A percentile compares a stretch with the other conserved stretches of the same genome.
These are phyloP conservation scores for Lepus timidus DNA, from an alignment of 2,113 vertebrate species.

Conservation along the genomic window DNA sequence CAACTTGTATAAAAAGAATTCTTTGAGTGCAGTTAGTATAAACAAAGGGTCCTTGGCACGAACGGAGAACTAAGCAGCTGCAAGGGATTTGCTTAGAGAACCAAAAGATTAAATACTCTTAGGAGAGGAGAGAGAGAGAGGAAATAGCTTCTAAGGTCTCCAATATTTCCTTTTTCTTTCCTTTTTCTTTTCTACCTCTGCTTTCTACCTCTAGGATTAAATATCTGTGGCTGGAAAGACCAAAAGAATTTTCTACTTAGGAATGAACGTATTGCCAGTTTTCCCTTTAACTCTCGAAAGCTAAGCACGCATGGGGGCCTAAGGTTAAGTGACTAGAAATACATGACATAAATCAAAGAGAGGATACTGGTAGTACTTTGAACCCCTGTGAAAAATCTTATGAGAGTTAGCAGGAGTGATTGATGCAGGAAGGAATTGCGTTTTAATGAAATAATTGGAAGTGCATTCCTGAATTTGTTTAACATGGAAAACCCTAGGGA, in stretches of 20 bases:
- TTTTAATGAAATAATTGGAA: slow-evolving; percentile 44
- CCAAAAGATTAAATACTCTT: slow-evolving; percentile 73
- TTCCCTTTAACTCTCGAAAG: slow-evolving; percentile 10
- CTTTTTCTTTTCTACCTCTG: neutral
- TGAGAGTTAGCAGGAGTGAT: slow-evolving; percentile 4
- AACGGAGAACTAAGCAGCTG: slow-evolving; percentile 78
- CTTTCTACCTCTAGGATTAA: slow-evolving; percentile 29
- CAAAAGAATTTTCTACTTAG: slow-evolving; percentile 41
- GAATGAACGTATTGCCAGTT: neutral
- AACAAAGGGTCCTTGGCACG: slow-evolving; percentile 81
- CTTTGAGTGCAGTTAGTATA: slow-evolving; percentile 80
- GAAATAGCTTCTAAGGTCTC: slow-evolving; percentile 50
- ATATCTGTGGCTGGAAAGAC: slow-evolving; percentile 20
- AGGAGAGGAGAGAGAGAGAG: slow-evolving; percentile 24
- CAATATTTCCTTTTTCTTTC: slow-evolving; percentile 24
- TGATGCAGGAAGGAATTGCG: slow-evolving; percentile 20
- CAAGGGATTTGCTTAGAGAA: slow-evolving; percentile 78
- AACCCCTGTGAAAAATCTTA: neutral
- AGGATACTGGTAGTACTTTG: neutral
- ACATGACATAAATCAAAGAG: slow-evolving; percentile 53
- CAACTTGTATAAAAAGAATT: slow-evolving; percentile 78
- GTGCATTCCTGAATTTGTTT: neutral
- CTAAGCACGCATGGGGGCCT: slow-evolving; percentile 35
- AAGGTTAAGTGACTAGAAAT: slow-evolving; percentile 67
- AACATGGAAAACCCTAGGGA: neutral